Base-by-base conservation (phyloP, 2,797 vertebrate genomes). In the Naso thynnoides region DNA sequence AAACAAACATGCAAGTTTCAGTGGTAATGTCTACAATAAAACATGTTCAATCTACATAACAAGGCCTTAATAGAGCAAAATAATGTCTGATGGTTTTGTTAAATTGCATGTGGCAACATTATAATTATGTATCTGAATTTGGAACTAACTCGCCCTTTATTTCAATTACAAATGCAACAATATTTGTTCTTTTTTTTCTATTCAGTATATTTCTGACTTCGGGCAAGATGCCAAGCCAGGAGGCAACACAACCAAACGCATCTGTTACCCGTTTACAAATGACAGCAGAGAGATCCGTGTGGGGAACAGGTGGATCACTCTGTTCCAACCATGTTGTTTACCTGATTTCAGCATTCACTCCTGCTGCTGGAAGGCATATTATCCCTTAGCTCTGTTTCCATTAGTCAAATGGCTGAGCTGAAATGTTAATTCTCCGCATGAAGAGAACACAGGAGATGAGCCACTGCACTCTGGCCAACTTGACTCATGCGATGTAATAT, bases 181-280 rank as follows among this genome's bases (percentile, higher is more conserved):
- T 41, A 18, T 26, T 24, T 21, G 5, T 57, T 73, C n/a, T 26
- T 41, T 8, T 55, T n/a, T 74, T 41, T 61, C 53, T 9, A 31
- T 79, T 58, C 11, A 24, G 31, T 76, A 77, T 63, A 70, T 29
- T 27, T 29, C 15, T 54, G 1, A 24, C 49, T 68, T 69, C 49
- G 48, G 82, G 84, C 77, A 45, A 21, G 1, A 14, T 53, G 74
- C 83, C 87, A 86, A 67, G 49, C 33, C 72, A 69, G 52, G 38
- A 44, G 67, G 70, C 57, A 41, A 47, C 57, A 54, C 50, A 57
- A 73, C 75, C 49, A 70, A 61, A 67, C 26, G 65, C 86, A 89
- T 75, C 79, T 91, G 85, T 79, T 85, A 70, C 58, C 77, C 73
- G 83, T 92, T 89, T 88, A 80, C 81, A 81, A 79, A 76, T 55